These are phyloP conservation scores for Pseudoatta argentina DNA, from an alignment of 1,140 invertebrate genomes.

Conservation along the genomic window DNA sequence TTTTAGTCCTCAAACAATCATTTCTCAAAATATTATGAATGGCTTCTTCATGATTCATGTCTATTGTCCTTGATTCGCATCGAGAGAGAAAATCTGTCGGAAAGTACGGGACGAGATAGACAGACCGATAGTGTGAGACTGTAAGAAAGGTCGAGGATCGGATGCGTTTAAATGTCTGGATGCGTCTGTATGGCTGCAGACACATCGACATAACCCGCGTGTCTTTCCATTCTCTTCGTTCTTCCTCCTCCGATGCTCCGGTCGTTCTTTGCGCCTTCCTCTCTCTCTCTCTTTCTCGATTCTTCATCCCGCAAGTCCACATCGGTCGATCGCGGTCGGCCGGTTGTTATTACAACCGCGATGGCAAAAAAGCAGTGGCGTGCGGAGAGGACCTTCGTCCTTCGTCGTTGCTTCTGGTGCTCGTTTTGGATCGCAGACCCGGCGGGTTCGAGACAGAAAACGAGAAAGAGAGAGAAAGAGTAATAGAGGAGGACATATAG, in stretches of 20 bases:
- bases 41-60: neutral
- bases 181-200: slow-evolving; percentile 11
- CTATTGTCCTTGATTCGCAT: slow-evolving; percentile 4
- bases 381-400: slow-evolving; percentile 70
- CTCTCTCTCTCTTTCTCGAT: slow-evolving; percentile 37
- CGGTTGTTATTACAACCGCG: slow-evolving; percentile 77
- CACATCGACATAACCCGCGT: neutral
- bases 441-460: neutral
- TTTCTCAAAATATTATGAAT: neutral
- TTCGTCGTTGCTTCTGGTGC: slow-evolving; percentile 64
- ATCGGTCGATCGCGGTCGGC: slow-evolving; percentile 44
- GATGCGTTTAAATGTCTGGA: slow-evolving; percentile 69
- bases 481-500: slow-evolving; percentile 5
- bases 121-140: slow-evolving; percentile 17
- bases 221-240: slow-evolving; percentile 2
- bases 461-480: neutral
- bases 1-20: neutral
- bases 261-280: neutral
- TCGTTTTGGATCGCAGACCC: slow-evolving; percentile 40
- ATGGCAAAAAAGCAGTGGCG: slow-evolving; percentile 68
- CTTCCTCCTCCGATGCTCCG: neutral
- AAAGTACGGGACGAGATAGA: slow-evolving; percentile 12
- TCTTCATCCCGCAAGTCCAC: slow-evolving; percentile 27
- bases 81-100: slow-evolving; percentile 9
- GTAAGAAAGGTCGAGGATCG: slow-evolving; percentile 41